Percentiles rank a stretch among this genome's conserved stretches.
These are phyloP conservation scores for Epinephelus cyanopodus DNA, from an alignment of 2,113 vertebrate species.

Conservation along the genomic window DNA sequence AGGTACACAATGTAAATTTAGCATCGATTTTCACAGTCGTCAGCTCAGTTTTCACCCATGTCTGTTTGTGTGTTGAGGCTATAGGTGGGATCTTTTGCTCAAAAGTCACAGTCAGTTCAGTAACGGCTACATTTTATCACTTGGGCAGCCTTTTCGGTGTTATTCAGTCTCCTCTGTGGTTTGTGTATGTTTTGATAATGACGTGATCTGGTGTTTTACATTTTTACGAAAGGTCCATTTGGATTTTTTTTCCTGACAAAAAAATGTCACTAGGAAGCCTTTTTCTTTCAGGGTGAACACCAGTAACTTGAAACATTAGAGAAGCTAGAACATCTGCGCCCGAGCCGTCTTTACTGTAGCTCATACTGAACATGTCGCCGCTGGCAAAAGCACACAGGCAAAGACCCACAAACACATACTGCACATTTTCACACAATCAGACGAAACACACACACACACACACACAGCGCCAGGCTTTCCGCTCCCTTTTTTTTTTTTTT, in stretches of 20 bases:
- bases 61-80: conserved; percentile 73
- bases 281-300: conserved; percentile 1
- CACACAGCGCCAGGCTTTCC: conserved; percentile 7
- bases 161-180: conserved; percentile 66
- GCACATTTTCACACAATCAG: conserved; percentile 67
- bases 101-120: conserved; percentile 68
- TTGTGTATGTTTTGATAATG: conserved; percentile 66
- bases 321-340: conserved; percentile 23
- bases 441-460: conserved; percentile 38
- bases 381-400: conserved; percentile 69
- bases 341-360: conserved; percentile 44
- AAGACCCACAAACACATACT: conserved; percentile 59
- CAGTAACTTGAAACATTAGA: conserved; percentile 7
- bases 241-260: conserved; percentile 4
- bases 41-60: conserved; percentile 31
- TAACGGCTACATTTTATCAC: conserved; percentile 52
- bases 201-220: conserved; percentile 57
- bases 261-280: not conserved
- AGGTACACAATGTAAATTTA: conserved; percentile 46
- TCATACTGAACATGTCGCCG: conserved; percentile 52
- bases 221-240: conserved; percentile 39
- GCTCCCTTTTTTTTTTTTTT: not conserved
- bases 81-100: conserved; percentile 68
- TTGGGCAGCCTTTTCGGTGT: conserved; percentile 64
- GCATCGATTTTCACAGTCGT: conserved; percentile 33